phyloP scores from a whole-genome alignment of 1,140 invertebrate species.

The Trachymyrmex septentrionalis region DNA sequence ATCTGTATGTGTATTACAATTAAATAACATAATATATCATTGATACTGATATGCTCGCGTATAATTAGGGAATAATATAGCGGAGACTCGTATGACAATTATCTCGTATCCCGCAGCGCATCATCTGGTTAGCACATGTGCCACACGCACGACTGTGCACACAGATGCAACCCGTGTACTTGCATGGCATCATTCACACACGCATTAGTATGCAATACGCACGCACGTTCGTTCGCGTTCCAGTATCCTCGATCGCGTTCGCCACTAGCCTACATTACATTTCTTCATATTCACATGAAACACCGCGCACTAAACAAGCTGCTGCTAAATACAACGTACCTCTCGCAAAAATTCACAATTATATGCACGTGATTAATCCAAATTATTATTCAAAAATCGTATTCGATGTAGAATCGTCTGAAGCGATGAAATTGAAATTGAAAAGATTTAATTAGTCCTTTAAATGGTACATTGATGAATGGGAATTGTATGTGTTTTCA shows the following conservation, averaged over 20 bases:
- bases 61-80: constrained; percentile 48
- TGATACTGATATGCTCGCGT: not conserved
- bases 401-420: not conserved
- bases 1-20: not conserved
- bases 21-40: not conserved
- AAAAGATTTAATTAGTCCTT: constrained; percentile 26
- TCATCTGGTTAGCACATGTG: constrained; percentile 51
- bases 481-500: not conserved
- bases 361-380: not conserved
- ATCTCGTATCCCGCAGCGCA: constrained; percentile 50
- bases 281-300: constrained; percentile 34
- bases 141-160: not conserved
- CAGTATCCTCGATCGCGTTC: constrained; percentile 37
- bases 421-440: constrained; percentile 19
- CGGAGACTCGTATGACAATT: constrained; percentile 35
- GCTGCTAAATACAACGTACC: not conserved
- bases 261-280: constrained; percentile 23
- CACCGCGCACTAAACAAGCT: not conserved
- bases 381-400: constrained; percentile 7
- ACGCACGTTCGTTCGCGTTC: constrained; percentile 8
- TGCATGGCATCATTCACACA: not conserved
- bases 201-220: constrained; percentile 1
- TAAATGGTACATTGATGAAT: not conserved
- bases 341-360: not conserved
- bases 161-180: not conserved